Percentiles rank a stretch among this genome's conserved stretches.
Conservation (phyloP, 1,140 invertebrate species). For the Parasteatoda tepidariorum region DNA sequence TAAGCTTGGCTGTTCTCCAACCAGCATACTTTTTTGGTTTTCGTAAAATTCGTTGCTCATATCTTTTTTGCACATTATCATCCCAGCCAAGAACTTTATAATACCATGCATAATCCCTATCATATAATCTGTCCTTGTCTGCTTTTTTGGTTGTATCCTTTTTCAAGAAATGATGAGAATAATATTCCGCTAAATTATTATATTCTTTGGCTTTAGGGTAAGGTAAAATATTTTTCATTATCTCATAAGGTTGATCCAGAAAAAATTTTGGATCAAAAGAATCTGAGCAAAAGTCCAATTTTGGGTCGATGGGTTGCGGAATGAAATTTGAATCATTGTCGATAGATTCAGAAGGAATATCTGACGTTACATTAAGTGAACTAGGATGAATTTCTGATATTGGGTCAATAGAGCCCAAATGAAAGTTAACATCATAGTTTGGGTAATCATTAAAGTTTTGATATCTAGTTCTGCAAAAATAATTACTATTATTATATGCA, state of each 20-base stretch:
- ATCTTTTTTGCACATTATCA: background rate
- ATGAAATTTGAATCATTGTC: no score
- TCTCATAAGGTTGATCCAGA: no score
- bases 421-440: no score
- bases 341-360: no score
- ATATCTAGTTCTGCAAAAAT: no score
- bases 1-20: background rate
- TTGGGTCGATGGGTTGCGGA: no score
- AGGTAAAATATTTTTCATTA: no score
- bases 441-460: no score
- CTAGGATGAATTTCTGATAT: no score
- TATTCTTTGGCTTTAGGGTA: conserved; percentile 41
- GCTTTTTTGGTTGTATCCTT: background rate
- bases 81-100: conserved; percentile 18
- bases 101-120: conserved; percentile 38
- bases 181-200: conserved; percentile 49
- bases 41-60: background rate
- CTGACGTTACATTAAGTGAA: no score
- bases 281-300: conserved; percentile 33
- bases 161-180: conserved; percentile 16
- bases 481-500: no score
- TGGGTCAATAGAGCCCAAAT: no score
- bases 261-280: conserved; percentile 1
- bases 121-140: background rate
- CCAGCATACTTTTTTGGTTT: background rate